A percentile compares a stretch with the other conserved stretches of the same genome.
These are phyloP conservation scores for Nycticebus coucang DNA, from an alignment of 2,113 vertebrate genomes.

Conservation along the genomic window DNA sequence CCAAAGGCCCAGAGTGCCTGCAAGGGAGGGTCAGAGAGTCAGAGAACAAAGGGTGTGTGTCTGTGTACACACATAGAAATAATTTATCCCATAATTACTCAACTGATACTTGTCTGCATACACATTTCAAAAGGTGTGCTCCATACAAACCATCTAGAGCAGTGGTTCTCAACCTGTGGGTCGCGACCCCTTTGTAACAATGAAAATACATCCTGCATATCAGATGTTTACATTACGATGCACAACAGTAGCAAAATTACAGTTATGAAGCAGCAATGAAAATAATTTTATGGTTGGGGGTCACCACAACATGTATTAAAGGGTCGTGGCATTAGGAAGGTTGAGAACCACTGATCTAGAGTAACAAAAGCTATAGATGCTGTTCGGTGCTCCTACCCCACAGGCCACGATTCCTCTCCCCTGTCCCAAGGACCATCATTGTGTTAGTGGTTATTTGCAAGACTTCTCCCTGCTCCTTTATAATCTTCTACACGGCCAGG, in stretches of 20 bases:
- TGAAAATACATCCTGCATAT: too few species aligned
- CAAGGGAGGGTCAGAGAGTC: neutral
- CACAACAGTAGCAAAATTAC: too few species aligned
- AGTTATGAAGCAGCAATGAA: too few species aligned
- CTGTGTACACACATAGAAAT: fast-evolving
- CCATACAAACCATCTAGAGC: neutral
- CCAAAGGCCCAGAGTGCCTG: neutral
- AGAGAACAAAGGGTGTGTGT: neutral
- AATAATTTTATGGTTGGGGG: too few species aligned
- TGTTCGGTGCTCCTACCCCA: too few species aligned
- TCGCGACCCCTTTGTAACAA: too few species aligned
- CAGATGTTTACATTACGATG: too few species aligned
- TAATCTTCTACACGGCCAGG: fast-evolving
- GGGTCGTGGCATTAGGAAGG: too few species aligned
- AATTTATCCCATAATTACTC: neutral
- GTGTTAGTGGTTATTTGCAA: neutral
- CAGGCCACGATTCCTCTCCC: neutral
- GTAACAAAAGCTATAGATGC: neutral
- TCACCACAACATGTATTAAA: too few species aligned
- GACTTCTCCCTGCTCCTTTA: neutral
- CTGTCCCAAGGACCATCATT: neutral
- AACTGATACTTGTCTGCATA: neutral
- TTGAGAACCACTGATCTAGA: neutral
- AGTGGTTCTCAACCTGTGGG: too few species aligned
- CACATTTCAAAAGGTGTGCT: neutral